These are phyloP conservation scores for Cephalotes varians DNA, from an alignment of 2,888 invertebrate species.

Conservation along the genomic window DNA sequence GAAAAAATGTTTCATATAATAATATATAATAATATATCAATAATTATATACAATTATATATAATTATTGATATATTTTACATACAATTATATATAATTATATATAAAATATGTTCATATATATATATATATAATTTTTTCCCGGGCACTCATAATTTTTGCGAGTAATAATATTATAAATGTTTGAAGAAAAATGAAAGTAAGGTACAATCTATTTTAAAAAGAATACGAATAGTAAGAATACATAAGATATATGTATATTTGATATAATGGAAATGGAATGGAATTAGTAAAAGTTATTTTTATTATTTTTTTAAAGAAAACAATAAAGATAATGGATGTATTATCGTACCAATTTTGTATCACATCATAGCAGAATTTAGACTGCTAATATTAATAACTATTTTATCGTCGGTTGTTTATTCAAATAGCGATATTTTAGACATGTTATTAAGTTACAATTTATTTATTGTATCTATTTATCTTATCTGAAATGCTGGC, in stretches of 20 bases:
- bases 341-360: not conserved
- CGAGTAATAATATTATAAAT: not conserved
- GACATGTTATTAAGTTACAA: not conserved
- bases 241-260: not conserved
- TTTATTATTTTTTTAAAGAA: not conserved
- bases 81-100: too few species aligned
- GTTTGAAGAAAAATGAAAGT: not conserved
- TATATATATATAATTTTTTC: too few species aligned
- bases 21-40: too few species aligned
- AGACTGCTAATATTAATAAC: not conserved
- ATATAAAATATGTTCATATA: too few species aligned
- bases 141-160: too few species aligned
- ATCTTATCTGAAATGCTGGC: not conserved
- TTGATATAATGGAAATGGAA: not conserved
- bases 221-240: not conserved
- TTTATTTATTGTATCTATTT: too few species aligned
- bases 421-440: not conserved
- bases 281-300: not conserved
- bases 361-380: not conserved
- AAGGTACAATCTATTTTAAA: not conserved
- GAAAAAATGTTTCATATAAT: too few species aligned
- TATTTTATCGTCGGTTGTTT: conserved; percentile 8
- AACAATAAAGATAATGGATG: not conserved
- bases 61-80: too few species aligned
- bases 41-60: too few species aligned